Base-by-base conservation (phyloP, 2,113 vertebrate genomes). In the Pholis gunnellus region DNA sequence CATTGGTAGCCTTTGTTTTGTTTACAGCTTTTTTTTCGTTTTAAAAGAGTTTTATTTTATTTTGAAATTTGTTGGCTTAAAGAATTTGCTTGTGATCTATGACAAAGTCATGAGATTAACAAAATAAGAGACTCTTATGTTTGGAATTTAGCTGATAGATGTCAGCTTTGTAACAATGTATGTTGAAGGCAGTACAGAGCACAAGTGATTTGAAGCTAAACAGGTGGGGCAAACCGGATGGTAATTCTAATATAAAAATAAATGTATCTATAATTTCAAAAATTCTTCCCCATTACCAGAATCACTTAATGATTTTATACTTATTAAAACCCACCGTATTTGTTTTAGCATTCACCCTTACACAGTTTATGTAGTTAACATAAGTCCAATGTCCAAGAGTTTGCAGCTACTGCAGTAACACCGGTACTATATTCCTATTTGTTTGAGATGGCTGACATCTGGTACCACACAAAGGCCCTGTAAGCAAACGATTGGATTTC, bases 401-500 rank as follows among this genome's bases (percentile, higher is more conserved):
- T 36, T 77, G 63, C 44, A 66, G 57, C 52, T 71, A 13, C 9
- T 36, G 6, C 48, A 34, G 22, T 52, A 20, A 56, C 20, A 81
- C 60, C 75, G 22, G 50, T 10, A 14, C 20, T 36, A 17, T 66
- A 60, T 42, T 66, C 17, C 2, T 67, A 57, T 77, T 85, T 88
- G 61, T 79, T 74, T 81, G 60, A 52, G 57, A 77, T 63, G 72
- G 31, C 46, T 73, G 70, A 68, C 22, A 42, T 87, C 29, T 77
- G 59, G 15, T 52, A 27, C 22, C 52, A 72, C 14, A 15, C 2
- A 0, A 46, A 78, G 76, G 46, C 57, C 77, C 25, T 29, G 54
- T 81, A 54, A 75, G 64, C 68, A 64, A 75, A 76, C 57, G 57
- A 36, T 34, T 54, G 52, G 54, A 85, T 93, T 93, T 92, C 71